Evolutionary conservation across 35 echinoderm and acorn worm genomes (phyloP).

Genomic region (Heliocidaris erythrogramma): DNA sequence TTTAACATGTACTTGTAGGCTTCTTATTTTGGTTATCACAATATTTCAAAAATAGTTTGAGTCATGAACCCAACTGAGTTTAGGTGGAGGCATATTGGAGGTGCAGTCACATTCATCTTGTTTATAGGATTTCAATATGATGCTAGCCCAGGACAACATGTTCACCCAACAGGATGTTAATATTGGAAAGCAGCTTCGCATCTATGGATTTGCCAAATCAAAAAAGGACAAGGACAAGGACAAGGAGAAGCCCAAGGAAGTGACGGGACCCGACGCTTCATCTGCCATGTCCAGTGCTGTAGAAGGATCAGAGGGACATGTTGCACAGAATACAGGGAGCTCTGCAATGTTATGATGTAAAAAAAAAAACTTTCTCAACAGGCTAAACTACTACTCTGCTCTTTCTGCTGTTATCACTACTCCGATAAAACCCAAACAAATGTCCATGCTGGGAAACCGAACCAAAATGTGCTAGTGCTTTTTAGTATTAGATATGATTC

Average conservation of each 20-base stretch:
- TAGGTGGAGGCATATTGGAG: too few species aligned
- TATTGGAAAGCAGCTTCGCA: constrained; percentile 24
- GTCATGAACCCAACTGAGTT: too few species aligned
- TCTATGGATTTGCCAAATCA: constrained; percentile 17
- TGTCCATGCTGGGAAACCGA: background rate
- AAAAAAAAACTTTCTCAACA: background rate
- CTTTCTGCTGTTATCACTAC: background rate
- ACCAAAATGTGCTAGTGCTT: background rate
- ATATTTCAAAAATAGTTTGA: too few species aligned
- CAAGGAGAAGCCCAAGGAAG: background rate
- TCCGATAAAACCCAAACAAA: background rate
- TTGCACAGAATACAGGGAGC: background rate
- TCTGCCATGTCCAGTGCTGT: background rate
- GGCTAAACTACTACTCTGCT: background rate
- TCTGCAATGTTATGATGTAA: background rate
- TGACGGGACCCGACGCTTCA: background rate
- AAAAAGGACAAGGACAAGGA: background rate
- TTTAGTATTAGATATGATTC: background rate
- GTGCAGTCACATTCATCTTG: too few species aligned
- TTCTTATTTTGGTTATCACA: too few species aligned
- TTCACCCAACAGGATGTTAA: background rate
- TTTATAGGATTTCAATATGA: background rate
- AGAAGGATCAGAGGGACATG: background rate
- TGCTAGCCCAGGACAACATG: background rate
- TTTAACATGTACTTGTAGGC: too few species aligned